Conservation (phyloP, 2,888 invertebrate genomes). For the Aromia moschata region DNA sequence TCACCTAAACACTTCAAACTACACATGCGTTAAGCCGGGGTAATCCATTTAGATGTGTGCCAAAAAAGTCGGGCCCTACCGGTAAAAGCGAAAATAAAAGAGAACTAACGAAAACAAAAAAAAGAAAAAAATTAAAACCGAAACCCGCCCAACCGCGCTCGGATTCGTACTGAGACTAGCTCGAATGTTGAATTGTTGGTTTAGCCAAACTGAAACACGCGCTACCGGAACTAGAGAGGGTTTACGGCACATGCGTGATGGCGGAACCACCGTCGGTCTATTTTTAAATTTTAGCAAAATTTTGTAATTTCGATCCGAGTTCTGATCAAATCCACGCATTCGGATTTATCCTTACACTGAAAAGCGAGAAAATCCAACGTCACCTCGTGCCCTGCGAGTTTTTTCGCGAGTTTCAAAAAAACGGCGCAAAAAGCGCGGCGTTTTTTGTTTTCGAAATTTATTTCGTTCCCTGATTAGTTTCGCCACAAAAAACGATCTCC, state of each 20-base stretch:
- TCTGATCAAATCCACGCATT: neutral
- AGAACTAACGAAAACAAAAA: constrained; percentile 54
- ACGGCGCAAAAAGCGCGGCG: neutral
- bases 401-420: too few relatives aligned
- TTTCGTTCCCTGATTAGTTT: too few relatives aligned
- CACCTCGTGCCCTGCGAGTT: too few relatives aligned
- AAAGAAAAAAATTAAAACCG: constrained; percentile 53
- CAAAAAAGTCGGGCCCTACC: constrained; percentile 36
- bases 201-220: constrained; percentile 26
- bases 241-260: constrained; percentile 26
- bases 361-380: too few relatives aligned
- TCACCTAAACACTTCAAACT: constrained; percentile 41
- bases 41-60: constrained; percentile 34
- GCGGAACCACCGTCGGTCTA: constrained; percentile 24
- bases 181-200: constrained; percentile 1
- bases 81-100: constrained; percentile 52
- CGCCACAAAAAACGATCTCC: too few relatives aligned
- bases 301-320: constrained; percentile 25
- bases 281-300: constrained; percentile 41
- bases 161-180: constrained; percentile 46
- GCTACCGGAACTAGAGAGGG: constrained; percentile 27
- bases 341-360: too few relatives aligned
- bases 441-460: neutral
- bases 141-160: constrained; percentile 47
- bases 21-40: constrained; percentile 35